phyloP scores from a whole-genome alignment of 1,140 invertebrate species.

The Cataglyphis hispanica region DNA sequence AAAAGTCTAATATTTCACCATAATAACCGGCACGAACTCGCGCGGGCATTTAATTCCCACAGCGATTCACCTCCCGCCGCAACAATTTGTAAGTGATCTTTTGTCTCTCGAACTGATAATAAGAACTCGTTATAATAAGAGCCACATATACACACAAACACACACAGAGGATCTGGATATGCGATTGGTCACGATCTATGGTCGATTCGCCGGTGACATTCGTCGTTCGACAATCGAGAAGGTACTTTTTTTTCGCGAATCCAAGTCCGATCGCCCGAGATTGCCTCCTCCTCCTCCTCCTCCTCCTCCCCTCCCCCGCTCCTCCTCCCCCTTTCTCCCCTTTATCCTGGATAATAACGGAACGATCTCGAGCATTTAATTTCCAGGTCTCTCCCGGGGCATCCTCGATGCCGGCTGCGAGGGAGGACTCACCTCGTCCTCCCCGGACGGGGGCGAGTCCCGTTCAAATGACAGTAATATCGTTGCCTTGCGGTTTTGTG shows the following conservation, averaged over 20 bases:
- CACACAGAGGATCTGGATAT: neutral
- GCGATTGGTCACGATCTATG: slow-evolving; percentile 51
- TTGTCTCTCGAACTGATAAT: slow-evolving; percentile 58
- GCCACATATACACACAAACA: neutral
- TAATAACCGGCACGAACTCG: slow-evolving; percentile 46
- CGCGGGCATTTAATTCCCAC: slow-evolving; percentile 51
- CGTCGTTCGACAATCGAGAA: slow-evolving; percentile 52
- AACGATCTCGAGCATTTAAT: slow-evolving; percentile 81
- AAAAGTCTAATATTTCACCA: slow-evolving; percentile 57
- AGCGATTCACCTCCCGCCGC: slow-evolving; percentile 27
- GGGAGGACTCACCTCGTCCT: slow-evolving; percentile 67
- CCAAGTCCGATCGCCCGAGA: slow-evolving; percentile 66
- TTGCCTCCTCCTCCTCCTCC: slow-evolving; percentile 49
- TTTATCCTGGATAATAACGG: slow-evolving; percentile 70
- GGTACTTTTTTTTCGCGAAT: slow-evolving; percentile 64
- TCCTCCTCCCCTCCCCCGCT: slow-evolving; percentile 21
- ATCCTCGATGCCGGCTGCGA: slow-evolving; percentile 61
- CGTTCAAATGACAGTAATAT: slow-evolving; percentile 85
- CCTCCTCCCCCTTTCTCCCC: slow-evolving; percentile 23
- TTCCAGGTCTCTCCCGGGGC: slow-evolving; percentile 64
- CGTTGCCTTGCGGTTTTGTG: slow-evolving; percentile 82
- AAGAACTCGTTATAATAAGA: slow-evolving; percentile 47
- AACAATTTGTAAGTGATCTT: slow-evolving; percentile 38
- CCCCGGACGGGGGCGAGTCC: slow-evolving; percentile 60
- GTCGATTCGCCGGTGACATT: slow-evolving; percentile 59